A percentile compares a stretch with the other conserved stretches of the same genome.
These are phyloP conservation scores for Octopus bimaculoides DNA, from an alignment of 1,140 invertebrate genomes.

Conservation along the genomic window DNA sequence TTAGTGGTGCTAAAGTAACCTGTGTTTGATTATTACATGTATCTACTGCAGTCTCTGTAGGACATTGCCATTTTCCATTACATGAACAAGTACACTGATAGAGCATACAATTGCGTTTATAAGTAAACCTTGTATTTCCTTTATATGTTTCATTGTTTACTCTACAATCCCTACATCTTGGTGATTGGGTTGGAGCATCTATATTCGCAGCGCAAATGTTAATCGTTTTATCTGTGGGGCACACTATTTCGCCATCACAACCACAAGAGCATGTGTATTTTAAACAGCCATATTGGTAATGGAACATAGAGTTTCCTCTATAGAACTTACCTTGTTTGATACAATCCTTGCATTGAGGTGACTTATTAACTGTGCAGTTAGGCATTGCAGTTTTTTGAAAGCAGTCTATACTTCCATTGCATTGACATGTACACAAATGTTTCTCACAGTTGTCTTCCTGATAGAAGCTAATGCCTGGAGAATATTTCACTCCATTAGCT, in stretches of 20 bases:
- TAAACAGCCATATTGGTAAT: constrained; percentile 19
- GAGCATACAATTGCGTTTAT: constrained; percentile 30
- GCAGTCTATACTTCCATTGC: constrained; percentile 17
- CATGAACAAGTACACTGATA: constrained; percentile 39
- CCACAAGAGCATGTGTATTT: constrained; percentile 1
- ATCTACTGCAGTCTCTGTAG: constrained; percentile 31
- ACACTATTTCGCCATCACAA: not conserved
- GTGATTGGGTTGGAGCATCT: not conserved
- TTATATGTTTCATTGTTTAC: constrained; percentile 9
- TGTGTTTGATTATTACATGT: constrained; percentile 25
- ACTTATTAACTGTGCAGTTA: constrained; percentile 16
- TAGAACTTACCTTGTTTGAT: constrained; percentile 29
- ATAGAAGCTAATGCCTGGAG: not conserved
- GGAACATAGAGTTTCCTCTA: constrained; percentile 15
- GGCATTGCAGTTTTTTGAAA: constrained; percentile 10
- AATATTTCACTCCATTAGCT: not conserved
- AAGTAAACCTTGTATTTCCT: constrained; percentile 15
- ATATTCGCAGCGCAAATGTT: constrained; percentile 16
- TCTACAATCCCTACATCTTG: constrained; percentile 13
- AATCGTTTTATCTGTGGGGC: constrained; percentile 6
- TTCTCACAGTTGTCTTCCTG: not conserved
- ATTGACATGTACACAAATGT: constrained; percentile 18
- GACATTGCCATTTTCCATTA: constrained; percentile 40
- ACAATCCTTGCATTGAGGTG: constrained; percentile 22
- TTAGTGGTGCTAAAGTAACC: constrained; percentile 10